Base-by-base conservation (phyloP, 2,888 invertebrate genomes). In the Limnephilus auricula region DNA sequence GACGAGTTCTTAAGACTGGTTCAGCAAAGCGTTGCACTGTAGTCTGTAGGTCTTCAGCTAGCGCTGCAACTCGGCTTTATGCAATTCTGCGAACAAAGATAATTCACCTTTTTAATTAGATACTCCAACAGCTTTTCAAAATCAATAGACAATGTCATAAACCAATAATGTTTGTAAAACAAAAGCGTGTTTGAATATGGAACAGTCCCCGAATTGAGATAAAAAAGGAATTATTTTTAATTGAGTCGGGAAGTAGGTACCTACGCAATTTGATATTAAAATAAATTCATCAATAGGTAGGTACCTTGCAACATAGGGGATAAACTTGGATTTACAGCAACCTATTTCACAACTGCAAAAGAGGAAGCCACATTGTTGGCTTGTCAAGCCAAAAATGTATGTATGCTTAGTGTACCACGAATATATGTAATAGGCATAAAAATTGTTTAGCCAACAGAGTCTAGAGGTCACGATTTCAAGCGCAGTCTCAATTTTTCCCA, bases 11-110 rank as follows among this genome's bases (percentile, higher is more conserved):
- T 25, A 65, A 65, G 65, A 65, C 65, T 65, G 65, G 65, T 80
- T 80, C 80, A 80, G 80, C 31, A 65, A 65, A 65, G 65, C 80
- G 65, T n/a, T 65, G 65, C n/a, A 65, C 65, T 65, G 65, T n/a
- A 25, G 65, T 65, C 25, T n/a, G 85, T n/a, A 32, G 85, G 85
- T 40, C 37, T 15, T 40, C 30, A 5, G 30, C 12, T 10, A 30
- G 37, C 30, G 30, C 40, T 85, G 40, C 40, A 13, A 85, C 85
- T 37, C 85, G 25, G n/a, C 13, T 30, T 30, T 40, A 40, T 40
- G 45, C 85, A 45, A 40, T 10, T 40, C 85, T 85, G 85, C 30
- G 10, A 85, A 45, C 13, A 82, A 32, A 32, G 31, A 32, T 31
- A 25, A 65, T 34, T 82, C 31, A 82, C 10, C 32, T 4, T 9